Conservation (phyloP, 1,140 invertebrate genomes). For the Mesaphorura yosii region DNA sequence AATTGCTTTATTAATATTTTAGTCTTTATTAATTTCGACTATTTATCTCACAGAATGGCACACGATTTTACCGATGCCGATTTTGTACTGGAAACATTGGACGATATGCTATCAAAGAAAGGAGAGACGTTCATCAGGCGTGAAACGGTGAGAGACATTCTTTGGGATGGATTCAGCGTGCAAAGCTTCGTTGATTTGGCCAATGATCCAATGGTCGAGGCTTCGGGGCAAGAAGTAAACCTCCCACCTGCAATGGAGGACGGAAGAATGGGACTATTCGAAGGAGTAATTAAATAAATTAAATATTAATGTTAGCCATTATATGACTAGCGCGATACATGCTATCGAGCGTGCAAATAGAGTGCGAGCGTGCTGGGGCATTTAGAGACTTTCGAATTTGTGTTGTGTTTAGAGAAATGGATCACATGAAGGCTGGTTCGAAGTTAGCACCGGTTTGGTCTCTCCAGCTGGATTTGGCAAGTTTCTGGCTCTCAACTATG, state of each 20-base stretch:
- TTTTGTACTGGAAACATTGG: conserved; percentile 2
- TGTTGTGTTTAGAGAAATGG: conserved; percentile 6
- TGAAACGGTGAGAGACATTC: neutral
- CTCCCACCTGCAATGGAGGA: neutral
- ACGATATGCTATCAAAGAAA: conserved; percentile 3
- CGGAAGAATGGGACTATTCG: conserved; percentile 5
- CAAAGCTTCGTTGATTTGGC: conserved; percentile 1
- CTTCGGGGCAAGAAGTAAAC: neutral
- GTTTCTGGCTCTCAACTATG: conserved; percentile 48
- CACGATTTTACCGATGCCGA: conserved; percentile 1
- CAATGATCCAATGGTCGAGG: conserved; percentile 7
- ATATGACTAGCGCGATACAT: too few species aligned
- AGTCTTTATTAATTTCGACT: neutral
- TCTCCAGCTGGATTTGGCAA: conserved; percentile 53
- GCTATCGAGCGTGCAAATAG: neutral
- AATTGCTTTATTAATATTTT: neutral
- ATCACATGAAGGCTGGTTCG: conserved; percentile 25
- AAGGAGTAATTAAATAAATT: neutral
- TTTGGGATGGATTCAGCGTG: conserved; percentile 5
- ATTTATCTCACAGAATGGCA: neutral
- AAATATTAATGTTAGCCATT: neutral
- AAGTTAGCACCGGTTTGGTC: conserved; percentile 53
- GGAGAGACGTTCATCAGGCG: conserved; percentile 2
- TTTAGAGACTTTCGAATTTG: neutral
- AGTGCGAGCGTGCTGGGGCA: neutral